phyloP scores from a whole-genome alignment of 1,140 invertebrate species.

The Aphidius gifuensis region DNA sequence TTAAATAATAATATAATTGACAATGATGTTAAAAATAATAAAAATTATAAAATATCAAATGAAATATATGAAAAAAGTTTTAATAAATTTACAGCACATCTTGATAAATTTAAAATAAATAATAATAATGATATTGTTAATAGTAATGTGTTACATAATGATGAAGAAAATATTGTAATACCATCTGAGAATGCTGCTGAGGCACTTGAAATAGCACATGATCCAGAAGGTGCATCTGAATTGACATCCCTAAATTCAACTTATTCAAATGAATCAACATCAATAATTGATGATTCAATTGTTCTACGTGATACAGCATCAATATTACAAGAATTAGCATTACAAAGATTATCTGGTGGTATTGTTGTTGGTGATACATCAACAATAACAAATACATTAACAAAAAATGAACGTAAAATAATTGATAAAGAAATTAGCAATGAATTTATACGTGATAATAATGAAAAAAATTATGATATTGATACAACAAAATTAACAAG shows the following conservation, averaged over 20 bases:
- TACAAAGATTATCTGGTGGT: constrained; percentile 47
- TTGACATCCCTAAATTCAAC: constrained; percentile 38
- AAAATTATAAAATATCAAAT: background rate
- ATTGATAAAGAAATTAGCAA: constrained; percentile 57
- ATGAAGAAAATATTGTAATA: constrained; percentile 39
- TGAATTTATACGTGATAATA: constrained; percentile 55
- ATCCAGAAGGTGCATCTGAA: constrained; percentile 45
- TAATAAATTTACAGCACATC: too few relatives aligned
- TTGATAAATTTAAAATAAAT: too few relatives aligned
- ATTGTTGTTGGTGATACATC: constrained; percentile 23
- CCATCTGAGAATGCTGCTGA: constrained; percentile 48
- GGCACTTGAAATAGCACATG: constrained; percentile 45
- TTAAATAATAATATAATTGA: too few relatives aligned
- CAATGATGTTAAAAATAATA: constrained; percentile 25
- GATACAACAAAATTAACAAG: constrained; percentile 47
- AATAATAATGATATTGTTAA: constrained; percentile 24
- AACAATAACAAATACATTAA: constrained; percentile 27
- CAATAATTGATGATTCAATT: constrained; percentile 39
- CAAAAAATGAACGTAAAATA: constrained; percentile 38
- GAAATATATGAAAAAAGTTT: too few relatives aligned
- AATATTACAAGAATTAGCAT: constrained; percentile 47
- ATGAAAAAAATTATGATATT: constrained; percentile 53
- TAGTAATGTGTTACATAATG: constrained; percentile 28
- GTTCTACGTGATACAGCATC: constrained; percentile 47
- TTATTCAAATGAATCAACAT: constrained; percentile 43